Percentiles rank a stretch among this genome's conserved stretches.
Conservation (phyloP, 2,888 invertebrate species). For the Pediacus dermestoides region DNA sequence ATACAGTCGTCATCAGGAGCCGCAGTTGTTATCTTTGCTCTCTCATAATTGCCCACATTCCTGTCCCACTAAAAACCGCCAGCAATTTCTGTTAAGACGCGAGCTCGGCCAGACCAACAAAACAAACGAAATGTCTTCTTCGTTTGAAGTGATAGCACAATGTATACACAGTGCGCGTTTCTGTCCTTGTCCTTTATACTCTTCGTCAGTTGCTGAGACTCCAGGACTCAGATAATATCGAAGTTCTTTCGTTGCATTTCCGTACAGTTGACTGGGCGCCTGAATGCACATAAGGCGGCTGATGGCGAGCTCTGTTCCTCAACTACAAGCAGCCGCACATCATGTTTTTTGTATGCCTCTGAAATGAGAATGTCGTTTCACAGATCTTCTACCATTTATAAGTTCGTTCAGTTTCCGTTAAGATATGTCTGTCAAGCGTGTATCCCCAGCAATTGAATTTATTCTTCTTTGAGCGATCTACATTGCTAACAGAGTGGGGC, state of each 20-base stretch:
- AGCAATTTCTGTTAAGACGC: slow-evolving; percentile 19
- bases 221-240: slow-evolving; percentile 21
- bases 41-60: slow-evolving; percentile 28
- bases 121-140: slow-evolving; percentile 22
- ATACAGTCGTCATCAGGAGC: no score
- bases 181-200: no score
- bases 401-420: slow-evolving; percentile 19
- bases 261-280: slow-evolving; percentile 13
- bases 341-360: slow-evolving; percentile 25
- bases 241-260: slow-evolving; percentile 12
- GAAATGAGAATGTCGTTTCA: slow-evolving; percentile 26
- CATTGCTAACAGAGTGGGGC: no score
- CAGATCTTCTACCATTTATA: slow-evolving; percentile 24
- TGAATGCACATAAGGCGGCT: slow-evolving; percentile 9
- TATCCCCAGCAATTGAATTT: slow-evolving; percentile 23
- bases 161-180: no score
- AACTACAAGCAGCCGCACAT: slow-evolving; percentile 13
- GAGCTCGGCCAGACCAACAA: slow-evolving; percentile 16
- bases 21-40: no score
- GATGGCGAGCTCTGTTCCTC: neutral
- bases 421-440: slow-evolving; percentile 17
- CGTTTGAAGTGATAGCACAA: slow-evolving; percentile 24
- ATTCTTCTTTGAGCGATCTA: slow-evolving; percentile 5
- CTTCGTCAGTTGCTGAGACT: no score
- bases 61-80: slow-evolving; percentile 22